phyloP scores from a whole-genome alignment of 2,113 vertebrate genomes.

The Pampusana beccarii region DNA sequence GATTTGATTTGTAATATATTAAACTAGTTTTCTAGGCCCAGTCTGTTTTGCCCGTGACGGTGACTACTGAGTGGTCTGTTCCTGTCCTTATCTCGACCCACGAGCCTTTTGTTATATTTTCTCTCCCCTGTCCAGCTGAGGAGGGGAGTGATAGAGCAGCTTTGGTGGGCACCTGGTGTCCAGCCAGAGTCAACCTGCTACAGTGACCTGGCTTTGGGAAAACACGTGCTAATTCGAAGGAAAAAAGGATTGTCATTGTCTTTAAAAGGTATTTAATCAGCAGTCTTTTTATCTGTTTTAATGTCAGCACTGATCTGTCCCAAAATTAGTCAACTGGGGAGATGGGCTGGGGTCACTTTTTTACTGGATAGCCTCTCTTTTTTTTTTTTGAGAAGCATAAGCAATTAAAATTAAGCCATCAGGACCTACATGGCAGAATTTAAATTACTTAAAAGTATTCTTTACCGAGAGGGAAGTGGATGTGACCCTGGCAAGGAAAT shows the following conservation, averaged over 20 bases:
- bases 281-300: not conserved
- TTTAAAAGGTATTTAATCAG: not conserved
- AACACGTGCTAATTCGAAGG: not conserved
- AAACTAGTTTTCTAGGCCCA: no score
- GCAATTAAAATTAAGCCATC: not conserved
- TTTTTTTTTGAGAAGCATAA: not conserved
- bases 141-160: no score
- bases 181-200: no score
- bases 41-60: no score
- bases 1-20: no score
- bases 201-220: not conserved
- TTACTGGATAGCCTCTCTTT: not conserved
- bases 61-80: no score
- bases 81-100: no score
- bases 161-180: no score
- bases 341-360: not conserved
- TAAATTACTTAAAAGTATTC: not conserved
- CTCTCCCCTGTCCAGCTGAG: no score
- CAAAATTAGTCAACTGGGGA: not conserved
- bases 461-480: not conserved
- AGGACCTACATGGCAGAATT: not conserved
- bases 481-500: not conserved
- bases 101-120: no score
- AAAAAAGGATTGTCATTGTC: not conserved
- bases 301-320: not conserved